Evolutionary conservation across 2,888 invertebrate genomes (phyloP), one percentile per base, ranked within the genome.

Genomic region (Linnaemya tessellans): DNA sequence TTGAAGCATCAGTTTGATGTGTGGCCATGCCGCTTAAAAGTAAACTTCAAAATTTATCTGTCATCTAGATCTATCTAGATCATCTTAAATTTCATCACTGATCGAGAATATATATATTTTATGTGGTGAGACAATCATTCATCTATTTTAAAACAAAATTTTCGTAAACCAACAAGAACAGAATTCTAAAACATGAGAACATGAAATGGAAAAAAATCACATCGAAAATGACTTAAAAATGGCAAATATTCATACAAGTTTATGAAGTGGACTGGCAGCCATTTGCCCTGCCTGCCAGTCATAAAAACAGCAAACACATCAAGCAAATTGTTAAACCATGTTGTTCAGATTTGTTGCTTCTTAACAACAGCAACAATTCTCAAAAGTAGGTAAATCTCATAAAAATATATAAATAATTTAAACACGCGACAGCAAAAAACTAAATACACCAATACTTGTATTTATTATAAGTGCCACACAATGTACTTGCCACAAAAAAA

Each of bases 311-410:
- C 41, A 51, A 68, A 2, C 30, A 30, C 30, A 41, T 56, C 30
- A 30, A 43, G 22, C 1, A 56, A 79, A 56, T 49, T 64, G 9
- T 71, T 71, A 70, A 70, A 51, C 49, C 68, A 41, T 51, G 18
- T 46, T 58, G 3, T 46, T 58, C 1, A 46, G 20, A 43, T 79
- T 64, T 62, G 43, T 58, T 51, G 22, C 18, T 65, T 46, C n/a
- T 18, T 9, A 43, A 3, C 73, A 71, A 22, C 64, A 71, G n/a
- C 54, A 65, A 60, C 30, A 49, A 70, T 60, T 70, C 20, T 38
- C 49, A 73, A 67, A 80, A 74, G 49, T 80, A 60, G 67, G 60
- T 43, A 74, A 80, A 80, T 60, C 80, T 74, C 74, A 80, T 80
- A 80, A 62, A 60, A 54, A 80, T 74, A 41, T 67, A 68, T 41